Evolutionary conservation across 1,140 invertebrate species (phyloP).

Genomic region (Rhopalosiphum maidis): DNA sequence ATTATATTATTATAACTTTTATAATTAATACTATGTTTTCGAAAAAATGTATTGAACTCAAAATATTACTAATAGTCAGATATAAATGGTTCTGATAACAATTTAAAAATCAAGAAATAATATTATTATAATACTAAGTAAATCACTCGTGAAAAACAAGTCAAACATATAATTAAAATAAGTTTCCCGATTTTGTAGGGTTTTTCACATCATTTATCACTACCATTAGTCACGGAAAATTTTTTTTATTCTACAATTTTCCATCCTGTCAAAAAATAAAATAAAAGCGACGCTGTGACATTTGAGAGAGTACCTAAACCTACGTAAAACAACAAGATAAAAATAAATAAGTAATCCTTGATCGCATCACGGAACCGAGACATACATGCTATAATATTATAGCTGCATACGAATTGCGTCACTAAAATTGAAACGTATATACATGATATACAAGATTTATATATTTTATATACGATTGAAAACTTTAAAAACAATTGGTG

Average conservation of each 20-base stretch:
- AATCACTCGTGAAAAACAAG: background rate
- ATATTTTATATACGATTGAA: too few species aligned
- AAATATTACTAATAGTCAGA: background rate
- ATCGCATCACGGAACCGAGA: background rate
- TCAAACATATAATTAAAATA: background rate
- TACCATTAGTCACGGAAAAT: background rate
- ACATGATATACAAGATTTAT: too few species aligned
- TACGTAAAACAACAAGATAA: background rate
- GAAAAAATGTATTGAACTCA: too few species aligned
- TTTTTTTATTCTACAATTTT: background rate
- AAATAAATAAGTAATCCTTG: background rate
- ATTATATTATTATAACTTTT: too few species aligned
- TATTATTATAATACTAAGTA: background rate
- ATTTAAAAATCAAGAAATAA: background rate
- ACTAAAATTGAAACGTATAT: too few species aligned
- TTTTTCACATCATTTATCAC: background rate
- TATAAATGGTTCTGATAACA: background rate
- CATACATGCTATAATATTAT: background rate
- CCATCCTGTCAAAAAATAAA: background rate
- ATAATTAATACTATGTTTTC: too few species aligned
- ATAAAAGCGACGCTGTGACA: background rate
- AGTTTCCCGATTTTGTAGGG: background rate
- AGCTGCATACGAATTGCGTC: too few species aligned
- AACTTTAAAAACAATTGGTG: too few species aligned
- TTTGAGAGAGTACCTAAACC: background rate